Evolutionary conservation across 2,113 vertebrate genomes (phyloP), one percentile per base, ranked within the genome.

Genomic region (Aphyosemion australe): DNA sequence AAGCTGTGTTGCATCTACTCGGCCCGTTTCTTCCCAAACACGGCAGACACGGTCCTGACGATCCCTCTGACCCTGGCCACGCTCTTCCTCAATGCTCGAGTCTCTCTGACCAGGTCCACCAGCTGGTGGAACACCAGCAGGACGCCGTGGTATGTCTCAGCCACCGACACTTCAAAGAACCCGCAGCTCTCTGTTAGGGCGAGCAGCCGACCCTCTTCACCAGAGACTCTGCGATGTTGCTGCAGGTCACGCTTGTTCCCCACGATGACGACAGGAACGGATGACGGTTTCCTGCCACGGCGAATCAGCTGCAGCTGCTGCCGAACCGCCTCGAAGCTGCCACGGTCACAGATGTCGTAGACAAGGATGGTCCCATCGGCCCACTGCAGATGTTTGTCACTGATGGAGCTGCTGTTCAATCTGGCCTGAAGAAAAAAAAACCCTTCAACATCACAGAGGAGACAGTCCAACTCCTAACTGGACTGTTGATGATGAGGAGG

Each of bases 351-450:
- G 59, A 80, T 80, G 26, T 71, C 65, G 60, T 80, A 80, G 64
- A 80, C 78, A 4, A 76, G 69, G 14, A 80, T 51, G 39, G 76
- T 16, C 5, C 78, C 78, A 0, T 80, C 78, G 0, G 72, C 73
- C 78, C 78, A 80, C 68, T 76, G 78, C 45, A 80, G 73, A 63
- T 61, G 78, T 19, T 76, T 76, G 59, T 68, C 78, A 1, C 53
- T 54, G 57, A 66, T 5, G 18, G 55, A 42, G 12, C 19, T 26
- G 0, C 39, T 46, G 18, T 72, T 59, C 69, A 51, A 47, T 12
- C 26, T 48, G 0, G 42, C 16, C 70, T 73, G 62, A 15, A 18
- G 4, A 45, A 64, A 43, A 57, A 43, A 57, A 4, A 2, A 12
- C 12, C n/a, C 10, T 19, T 39, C 14, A 18, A 54, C 4, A 11